phyloP scores from a whole-genome alignment of 2,888 invertebrate genomes.

The Cabera pusaria region DNA sequence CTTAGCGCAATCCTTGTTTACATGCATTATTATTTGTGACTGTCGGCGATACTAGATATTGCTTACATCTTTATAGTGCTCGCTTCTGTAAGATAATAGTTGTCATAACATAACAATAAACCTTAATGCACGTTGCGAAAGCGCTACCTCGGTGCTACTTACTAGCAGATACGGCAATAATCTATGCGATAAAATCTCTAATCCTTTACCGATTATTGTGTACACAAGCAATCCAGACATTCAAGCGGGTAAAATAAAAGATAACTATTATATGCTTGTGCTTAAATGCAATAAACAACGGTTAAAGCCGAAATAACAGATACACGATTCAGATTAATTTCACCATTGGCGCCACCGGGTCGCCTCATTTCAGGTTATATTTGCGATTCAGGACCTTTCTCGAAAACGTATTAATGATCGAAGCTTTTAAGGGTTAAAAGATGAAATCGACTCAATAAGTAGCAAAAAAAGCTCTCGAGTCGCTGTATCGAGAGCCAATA shows the following conservation, averaged over 20 bases:
- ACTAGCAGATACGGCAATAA: conserved; percentile 23
- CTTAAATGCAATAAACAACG: conserved; percentile 48
- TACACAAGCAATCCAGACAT: conserved; percentile 35
- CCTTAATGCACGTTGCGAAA: conserved; percentile 27
- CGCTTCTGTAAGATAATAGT: conserved; percentile 26
- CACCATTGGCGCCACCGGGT: conserved; percentile 58
- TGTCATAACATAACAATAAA: conserved; percentile 30
- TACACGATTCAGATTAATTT: conserved; percentile 61
- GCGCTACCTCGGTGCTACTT: conserved; percentile 19
- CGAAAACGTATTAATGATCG: conserved; percentile 42
- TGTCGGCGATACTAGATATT: conserved; percentile 19
- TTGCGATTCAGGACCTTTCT: conserved; percentile 67
- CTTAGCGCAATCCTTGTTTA: conserved; percentile 22
- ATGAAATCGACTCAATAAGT: conserved; percentile 33
- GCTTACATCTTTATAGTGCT: conserved; percentile 24
- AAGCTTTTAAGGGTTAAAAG: conserved; percentile 32
- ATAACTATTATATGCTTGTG: conserved; percentile 38
- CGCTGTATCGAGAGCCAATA: conserved; percentile 44
- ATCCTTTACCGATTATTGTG: conserved; percentile 31
- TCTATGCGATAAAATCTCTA: conserved; percentile 29
- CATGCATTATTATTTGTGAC: conserved; percentile 19
- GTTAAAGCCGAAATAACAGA: conserved; percentile 53
- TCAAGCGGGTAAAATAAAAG: conserved; percentile 30
- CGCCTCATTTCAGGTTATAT: conserved; percentile 63
- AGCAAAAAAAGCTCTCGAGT: conserved; percentile 30